A percentile compares a stretch with the other conserved stretches of the same genome.
These are phyloP conservation scores for Cacatua alba DNA, from an alignment of 2,113 vertebrate species.

Conservation along the genomic window DNA sequence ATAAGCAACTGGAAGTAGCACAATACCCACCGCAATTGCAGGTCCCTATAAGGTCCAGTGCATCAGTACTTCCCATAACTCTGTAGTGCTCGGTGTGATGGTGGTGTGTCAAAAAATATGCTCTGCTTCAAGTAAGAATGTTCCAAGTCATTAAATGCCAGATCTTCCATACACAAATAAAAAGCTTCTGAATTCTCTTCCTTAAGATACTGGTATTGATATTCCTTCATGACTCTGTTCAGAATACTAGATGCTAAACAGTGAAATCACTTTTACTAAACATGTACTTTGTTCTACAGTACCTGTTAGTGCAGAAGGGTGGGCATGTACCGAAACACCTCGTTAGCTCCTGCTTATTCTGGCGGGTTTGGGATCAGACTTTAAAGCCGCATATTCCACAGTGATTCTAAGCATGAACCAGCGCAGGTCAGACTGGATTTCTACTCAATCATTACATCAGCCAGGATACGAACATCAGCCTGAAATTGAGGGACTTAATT, in stretches of 20 bases:
- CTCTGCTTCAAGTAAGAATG: neutral
- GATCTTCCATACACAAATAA: neutral
- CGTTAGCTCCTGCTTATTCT: neutral
- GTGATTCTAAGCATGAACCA: neutral
- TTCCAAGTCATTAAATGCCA: slow-evolving; percentile 21
- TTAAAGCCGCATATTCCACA: neutral
- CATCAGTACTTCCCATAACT: neutral
- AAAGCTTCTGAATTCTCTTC: neutral
- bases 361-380: neutral
- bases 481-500: neutral
- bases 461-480: neutral
- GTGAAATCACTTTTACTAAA: neutral
- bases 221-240: neutral
- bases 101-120: neutral
- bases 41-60: neutral
- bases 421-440: neutral
- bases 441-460: neutral
- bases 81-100: neutral
- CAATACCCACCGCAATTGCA: neutral
- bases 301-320: neutral
- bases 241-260: neutral
- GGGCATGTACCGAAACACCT: neutral
- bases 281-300: neutral
- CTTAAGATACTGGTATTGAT: neutral
- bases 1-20: neutral